Base-by-base conservation (phyloP, 2,797 vertebrate genomes). In the Threskiornis aethiopicus region DNA sequence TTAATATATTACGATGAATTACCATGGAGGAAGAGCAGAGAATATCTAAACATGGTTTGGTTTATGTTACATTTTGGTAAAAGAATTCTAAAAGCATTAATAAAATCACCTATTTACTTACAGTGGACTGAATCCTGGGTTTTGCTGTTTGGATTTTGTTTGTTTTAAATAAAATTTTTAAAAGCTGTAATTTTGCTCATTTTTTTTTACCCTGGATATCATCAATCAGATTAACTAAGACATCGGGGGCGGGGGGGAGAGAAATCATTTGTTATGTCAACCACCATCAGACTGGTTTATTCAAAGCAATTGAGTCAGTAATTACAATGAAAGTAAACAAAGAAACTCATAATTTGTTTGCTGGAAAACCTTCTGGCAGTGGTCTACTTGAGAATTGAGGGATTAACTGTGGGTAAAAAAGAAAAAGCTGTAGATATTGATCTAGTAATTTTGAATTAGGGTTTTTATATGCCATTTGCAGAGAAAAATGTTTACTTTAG, bases 1-100 rank as follows among this genome's bases (percentile, higher is more conserved):
- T 93, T 75, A 94, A 94, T 86, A 51, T 16, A 69, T 89, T 49
- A 76, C 46, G 73, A 92, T 72, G 54, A 93, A 89, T 86, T 93
- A 58, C 52, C 59, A 35, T 9, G 37, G 24, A 77, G 37, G 20
- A 69, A 78, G 83, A 85, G 42, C 58, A 84, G 51, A 71, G 59
- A 66, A 67, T 31, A 67, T 46, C 82, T 49, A 85, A 93, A 84
- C 18, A 13, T 16, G 19, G 9, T 49, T 75, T 80, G 41, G 62
- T 76, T 84, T 65, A 37, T 35, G 66, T 71, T 77, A 42, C 9
- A 47, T 88, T 87, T 87, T 51, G 26, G 14, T 78, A 41, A 85
- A 84, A 77, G 31, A n/a, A 37, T 82, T 89, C 35, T 41, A 67
- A 22, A 75, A 82, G 5, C 47, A 91, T 71, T 66, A 90, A 72